Evolutionary conservation across 2,888 invertebrate genomes (phyloP).

Genomic region (Leptopilina drosophilae): DNA sequence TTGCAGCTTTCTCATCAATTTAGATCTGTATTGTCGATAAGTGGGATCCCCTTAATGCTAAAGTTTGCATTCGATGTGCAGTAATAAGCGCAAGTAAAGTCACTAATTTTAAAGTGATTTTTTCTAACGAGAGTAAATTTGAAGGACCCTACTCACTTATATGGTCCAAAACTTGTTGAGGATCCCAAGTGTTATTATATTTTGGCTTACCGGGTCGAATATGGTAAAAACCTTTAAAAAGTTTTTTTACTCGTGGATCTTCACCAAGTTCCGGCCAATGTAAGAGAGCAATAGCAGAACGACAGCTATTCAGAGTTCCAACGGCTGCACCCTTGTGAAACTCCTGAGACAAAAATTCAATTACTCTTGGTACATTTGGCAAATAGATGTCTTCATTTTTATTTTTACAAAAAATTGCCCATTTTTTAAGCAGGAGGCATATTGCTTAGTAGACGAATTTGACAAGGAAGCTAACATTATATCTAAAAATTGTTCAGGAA

Average conservation of each 20-base stretch:
- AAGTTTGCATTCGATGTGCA: constrained; percentile 49
- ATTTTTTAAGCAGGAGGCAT: neutral
- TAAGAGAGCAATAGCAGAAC: constrained; percentile 46
- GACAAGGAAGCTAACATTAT: constrained; percentile 38
- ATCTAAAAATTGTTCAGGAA: constrained; percentile 30
- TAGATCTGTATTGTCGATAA: too few species aligned
- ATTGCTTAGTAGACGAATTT: neutral
- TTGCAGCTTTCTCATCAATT: too few species aligned
- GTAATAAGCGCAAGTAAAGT: constrained; percentile 48
- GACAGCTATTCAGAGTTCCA: neutral
- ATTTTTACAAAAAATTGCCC: neutral
- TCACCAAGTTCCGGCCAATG: constrained; percentile 36
- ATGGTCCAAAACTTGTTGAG: neutral
- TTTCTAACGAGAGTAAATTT: constrained; percentile 34
- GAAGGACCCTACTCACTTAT: neutral
- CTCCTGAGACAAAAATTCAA: constrained; percentile 37
- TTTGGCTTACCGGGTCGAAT: constrained; percentile 44
- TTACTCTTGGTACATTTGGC: neutral
- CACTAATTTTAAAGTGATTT: constrained; percentile 44
- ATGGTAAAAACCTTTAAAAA: constrained; percentile 42
- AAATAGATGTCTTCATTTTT: neutral
- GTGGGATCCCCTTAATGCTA: too few species aligned
- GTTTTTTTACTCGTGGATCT: constrained; percentile 31
- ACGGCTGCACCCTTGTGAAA: constrained; percentile 39
- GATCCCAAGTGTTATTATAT: constrained; percentile 46